Conservation (phyloP, 2,113 vertebrate species). For the Dasyurus viverrinus region DNA sequence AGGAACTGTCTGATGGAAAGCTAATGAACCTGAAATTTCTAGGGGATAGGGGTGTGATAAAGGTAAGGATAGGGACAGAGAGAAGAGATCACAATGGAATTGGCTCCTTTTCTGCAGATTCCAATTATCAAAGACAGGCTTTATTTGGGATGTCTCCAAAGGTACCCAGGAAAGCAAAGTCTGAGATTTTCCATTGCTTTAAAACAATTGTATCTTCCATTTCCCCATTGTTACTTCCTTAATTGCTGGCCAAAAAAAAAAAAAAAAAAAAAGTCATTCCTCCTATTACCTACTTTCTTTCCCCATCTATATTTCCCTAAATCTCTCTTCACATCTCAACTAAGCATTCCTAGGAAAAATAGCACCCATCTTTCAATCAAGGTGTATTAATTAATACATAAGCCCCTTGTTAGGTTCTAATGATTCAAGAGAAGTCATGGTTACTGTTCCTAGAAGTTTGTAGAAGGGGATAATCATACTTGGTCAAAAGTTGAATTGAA, state of each 20-base stretch:
- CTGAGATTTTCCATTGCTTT: neutral
- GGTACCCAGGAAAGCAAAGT: neutral
- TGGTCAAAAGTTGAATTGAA: neutral
- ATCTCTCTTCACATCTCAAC: neutral
- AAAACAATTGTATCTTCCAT: neutral
- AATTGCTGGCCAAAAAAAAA: neutral
- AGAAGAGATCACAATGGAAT: neutral
- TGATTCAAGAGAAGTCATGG: neutral
- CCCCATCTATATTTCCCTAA: neutral
- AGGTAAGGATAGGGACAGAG: no score
- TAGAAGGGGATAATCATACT: neutral
- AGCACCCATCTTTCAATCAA: neutral
- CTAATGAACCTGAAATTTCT: neutral
- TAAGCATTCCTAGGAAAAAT: neutral
- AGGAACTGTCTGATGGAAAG: neutral
- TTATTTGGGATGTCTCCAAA: neutral
- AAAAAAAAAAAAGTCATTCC: neutral
- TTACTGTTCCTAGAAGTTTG: neutral
- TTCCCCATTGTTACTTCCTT: neutral
- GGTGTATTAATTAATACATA: neutral
- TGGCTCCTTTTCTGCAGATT: neutral
- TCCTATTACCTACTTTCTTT: rapidly evolving
- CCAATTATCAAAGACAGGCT: neutral
- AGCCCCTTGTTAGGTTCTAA: neutral
- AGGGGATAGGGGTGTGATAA: no score